Evolutionary conservation across 2,113 vertebrate genomes (phyloP).

Genomic region (Scophthalmus maximus): DNA sequence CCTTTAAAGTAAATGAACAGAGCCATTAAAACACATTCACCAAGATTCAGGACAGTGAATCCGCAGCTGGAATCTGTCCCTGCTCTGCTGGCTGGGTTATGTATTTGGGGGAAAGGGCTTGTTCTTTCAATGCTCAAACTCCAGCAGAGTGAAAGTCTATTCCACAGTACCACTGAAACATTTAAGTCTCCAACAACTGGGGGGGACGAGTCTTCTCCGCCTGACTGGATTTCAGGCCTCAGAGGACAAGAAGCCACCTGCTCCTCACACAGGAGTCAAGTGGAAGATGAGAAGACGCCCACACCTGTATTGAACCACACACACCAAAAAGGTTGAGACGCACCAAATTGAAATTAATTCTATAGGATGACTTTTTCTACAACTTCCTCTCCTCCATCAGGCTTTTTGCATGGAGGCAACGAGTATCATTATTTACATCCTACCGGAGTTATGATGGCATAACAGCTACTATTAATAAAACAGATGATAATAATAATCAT

Average conservation of each 20-base stretch:
- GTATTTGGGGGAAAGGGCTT: no score
- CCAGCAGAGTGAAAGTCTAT: slow-evolving; percentile 25
- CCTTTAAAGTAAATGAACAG: no score
- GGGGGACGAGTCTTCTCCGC: not conserved
- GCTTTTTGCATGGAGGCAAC: no score
- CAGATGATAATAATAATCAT: not conserved
- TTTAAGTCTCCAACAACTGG: slow-evolving; percentile 1
- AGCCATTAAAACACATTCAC: no score
- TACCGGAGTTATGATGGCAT: not conserved
- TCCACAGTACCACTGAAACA: slow-evolving; percentile 30
- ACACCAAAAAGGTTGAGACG: no score
- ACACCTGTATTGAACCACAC: not conserved
- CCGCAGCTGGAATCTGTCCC: no score
- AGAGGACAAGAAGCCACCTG: slow-evolving; percentile 25
- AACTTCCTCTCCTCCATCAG: no score
- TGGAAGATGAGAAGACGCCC: not conserved
- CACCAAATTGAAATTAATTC: no score
- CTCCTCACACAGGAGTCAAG: slow-evolving; percentile 1
- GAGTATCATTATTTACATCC: not conserved
- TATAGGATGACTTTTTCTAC: no score
- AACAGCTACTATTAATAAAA: not conserved
- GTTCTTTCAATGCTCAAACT: not conserved
- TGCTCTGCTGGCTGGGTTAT: no score
- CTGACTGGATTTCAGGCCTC: slow-evolving; percentile 56
- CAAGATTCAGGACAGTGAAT: no score